Evolutionary conservation across 2,888 invertebrate species (phyloP).

Genomic region (Corbicula japonica): DNA sequence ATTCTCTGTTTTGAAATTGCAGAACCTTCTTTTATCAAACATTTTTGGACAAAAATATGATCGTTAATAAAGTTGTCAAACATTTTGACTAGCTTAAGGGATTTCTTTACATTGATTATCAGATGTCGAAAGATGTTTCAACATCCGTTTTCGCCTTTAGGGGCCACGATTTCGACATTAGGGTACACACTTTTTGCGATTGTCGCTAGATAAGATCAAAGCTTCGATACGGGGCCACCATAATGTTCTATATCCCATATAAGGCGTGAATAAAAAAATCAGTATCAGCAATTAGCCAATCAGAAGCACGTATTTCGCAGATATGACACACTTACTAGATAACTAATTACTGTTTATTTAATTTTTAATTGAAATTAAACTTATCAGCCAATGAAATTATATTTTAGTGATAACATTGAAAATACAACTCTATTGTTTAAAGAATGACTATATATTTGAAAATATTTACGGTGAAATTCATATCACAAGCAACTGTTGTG

Average conservation of each 20-base stretch:
- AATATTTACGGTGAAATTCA: constrained; percentile 8
- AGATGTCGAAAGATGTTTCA: constrained; percentile 16
- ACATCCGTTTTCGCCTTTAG: constrained; percentile 32
- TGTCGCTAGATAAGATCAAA: constrained; percentile 28
- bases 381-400: constrained; percentile 36
- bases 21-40: constrained; percentile 24
- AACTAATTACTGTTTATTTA: constrained; percentile 7
- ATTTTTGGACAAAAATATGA: constrained; percentile 20
- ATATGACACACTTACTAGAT: constrained; percentile 22
- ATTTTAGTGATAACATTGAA: constrained; percentile 1
- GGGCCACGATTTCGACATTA: constrained; percentile 13
- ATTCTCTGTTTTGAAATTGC: background rate
- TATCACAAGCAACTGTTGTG: constrained; percentile 7
- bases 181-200: constrained; percentile 23
- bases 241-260: constrained; percentile 26
- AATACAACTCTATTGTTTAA: background rate
- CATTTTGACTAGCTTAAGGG: constrained; percentile 29
- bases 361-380: constrained; percentile 45
- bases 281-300: constrained; percentile 29
- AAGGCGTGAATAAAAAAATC: constrained; percentile 18
- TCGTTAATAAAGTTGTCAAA: constrained; percentile 50
- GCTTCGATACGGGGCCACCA: constrained; percentile 6
- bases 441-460: constrained; percentile 12
- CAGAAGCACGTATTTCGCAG: constrained; percentile 12
- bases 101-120: constrained; percentile 26